Evolutionary conservation across 2,113 vertebrate species (phyloP).

Genomic region (Hypocryptadius cinnamomeus): DNA sequence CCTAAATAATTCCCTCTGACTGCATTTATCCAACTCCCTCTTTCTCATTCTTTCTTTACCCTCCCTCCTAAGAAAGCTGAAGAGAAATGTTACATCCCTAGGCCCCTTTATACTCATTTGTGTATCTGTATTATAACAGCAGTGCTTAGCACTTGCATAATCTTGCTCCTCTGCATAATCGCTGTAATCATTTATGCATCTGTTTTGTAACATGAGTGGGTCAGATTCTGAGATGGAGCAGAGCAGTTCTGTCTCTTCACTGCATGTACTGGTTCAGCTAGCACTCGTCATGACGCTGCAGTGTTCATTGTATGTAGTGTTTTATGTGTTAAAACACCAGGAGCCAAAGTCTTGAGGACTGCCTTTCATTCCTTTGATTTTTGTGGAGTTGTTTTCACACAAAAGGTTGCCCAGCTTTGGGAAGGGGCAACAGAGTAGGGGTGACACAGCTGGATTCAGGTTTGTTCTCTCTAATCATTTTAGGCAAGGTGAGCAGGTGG

Average conservation of each 20-base stretch:
- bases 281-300: rapidly evolving
- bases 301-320: not conserved
- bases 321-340: not conserved
- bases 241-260: not conserved
- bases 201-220: conserved; percentile 26
- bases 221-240: not conserved
- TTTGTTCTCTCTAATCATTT: not conserved
- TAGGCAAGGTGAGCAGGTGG: not conserved
- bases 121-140: conserved; percentile 18
- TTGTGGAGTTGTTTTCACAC: not conserved
- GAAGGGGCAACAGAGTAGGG: not conserved
- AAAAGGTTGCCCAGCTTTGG: not conserved
- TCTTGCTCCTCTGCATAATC: conserved; percentile 25
- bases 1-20: not conserved
- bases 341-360: not conserved
- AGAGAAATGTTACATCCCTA: conserved; percentile 14
- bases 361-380: not conserved
- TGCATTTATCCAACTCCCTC: not conserved
- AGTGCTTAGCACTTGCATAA: conserved; percentile 42
- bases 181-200: conserved; percentile 20
- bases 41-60: not conserved
- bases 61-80: not conserved
- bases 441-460: not conserved
- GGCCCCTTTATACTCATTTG: conserved; percentile 16
- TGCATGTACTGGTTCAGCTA: not conserved